Evolutionary conservation across 2,113 vertebrate genomes (phyloP).

Genomic region (Talpa occidentalis): DNA sequence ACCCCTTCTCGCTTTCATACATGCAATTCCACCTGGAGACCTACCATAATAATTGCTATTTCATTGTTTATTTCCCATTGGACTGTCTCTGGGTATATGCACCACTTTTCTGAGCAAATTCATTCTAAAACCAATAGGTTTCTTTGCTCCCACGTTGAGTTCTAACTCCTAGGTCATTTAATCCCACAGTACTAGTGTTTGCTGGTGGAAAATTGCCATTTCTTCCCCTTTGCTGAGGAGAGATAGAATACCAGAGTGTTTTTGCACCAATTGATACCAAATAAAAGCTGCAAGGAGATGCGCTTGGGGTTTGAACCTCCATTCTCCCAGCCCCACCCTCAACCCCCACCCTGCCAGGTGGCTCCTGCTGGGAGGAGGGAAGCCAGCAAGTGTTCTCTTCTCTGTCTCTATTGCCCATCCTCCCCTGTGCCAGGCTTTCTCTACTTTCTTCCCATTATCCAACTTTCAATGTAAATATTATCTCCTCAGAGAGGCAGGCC

Average conservation of each 20-base stretch:
- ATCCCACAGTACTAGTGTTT: neutral
- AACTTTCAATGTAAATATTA: neutral
- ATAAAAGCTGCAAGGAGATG: neutral
- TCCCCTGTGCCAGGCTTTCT: neutral
- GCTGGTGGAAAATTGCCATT: neutral
- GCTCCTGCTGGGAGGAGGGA: neutral
- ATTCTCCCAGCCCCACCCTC: rapidly evolving
- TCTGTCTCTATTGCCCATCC: neutral
- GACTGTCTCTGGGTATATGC: neutral
- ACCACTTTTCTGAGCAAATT: conserved; percentile 10
- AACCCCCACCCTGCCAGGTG: neutral
- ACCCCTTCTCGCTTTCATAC: neutral
- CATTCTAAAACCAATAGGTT: conserved; percentile 36
- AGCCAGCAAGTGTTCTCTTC: rapidly evolving
- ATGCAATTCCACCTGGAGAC: neutral
- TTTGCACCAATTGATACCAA: neutral
- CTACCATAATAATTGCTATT: neutral
- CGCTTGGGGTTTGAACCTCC: rapidly evolving
- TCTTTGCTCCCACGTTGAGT: neutral
- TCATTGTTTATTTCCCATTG: conserved; percentile 22
- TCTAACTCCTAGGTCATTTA: conserved; percentile 32
- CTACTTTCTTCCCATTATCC: neutral
- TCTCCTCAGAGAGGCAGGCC: neutral
- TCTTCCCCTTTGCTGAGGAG: neutral
- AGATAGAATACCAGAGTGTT: neutral